Base-by-base conservation (phyloP, 2,888 invertebrate genomes). In the Chrysina gloriosa region DNA sequence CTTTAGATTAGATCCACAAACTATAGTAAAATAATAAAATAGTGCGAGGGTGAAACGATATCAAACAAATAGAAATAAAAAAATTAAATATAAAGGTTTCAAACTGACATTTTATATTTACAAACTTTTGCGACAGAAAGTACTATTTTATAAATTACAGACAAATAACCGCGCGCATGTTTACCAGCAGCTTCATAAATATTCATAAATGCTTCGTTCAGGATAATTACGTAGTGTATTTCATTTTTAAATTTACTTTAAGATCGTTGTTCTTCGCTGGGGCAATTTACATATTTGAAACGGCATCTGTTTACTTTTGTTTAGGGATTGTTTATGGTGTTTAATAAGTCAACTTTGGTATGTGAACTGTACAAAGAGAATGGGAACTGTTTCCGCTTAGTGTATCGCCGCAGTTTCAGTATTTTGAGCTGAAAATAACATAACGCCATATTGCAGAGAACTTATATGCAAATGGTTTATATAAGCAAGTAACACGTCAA, bases 291-390 rank as follows among this genome's bases (percentile, higher is more conserved):
- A 56, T 56, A 56, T 56, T 56, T 56, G 56, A 56, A 56, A 39
- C 36, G 56, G 56, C 56, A 56, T 56, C 56, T 56, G 56, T 56
- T 56, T 56, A 39, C 36, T 56, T 56, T 56, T 14, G 56, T 36
- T 56, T 56, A 56, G 36, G 56, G 56, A 23, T 39, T 56, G 56
- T 56, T 56, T 56, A 56, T 56, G 56, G 21, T 56, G 56, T 56
- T 56, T 56, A 56, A 39, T 56, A 56, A 56, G 39, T 56, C 39
- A 56, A 56, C 56, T 56, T 56, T 39, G 56, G 36, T 39, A 56
- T 56, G 56, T 65, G 66, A 69, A 69, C 63, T 67, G 69, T 66
- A 71, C 27, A 36, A 47, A 61, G 56, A 66, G 66, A 39, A 42
- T 31, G 65, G 69, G 66, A 64, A 67, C 45, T 48, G 63, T 69